Evolutionary conservation across 2,888 invertebrate genomes (phyloP), one percentile per base, ranked within the genome.

Genomic region (Epicampocera succincta): DNA sequence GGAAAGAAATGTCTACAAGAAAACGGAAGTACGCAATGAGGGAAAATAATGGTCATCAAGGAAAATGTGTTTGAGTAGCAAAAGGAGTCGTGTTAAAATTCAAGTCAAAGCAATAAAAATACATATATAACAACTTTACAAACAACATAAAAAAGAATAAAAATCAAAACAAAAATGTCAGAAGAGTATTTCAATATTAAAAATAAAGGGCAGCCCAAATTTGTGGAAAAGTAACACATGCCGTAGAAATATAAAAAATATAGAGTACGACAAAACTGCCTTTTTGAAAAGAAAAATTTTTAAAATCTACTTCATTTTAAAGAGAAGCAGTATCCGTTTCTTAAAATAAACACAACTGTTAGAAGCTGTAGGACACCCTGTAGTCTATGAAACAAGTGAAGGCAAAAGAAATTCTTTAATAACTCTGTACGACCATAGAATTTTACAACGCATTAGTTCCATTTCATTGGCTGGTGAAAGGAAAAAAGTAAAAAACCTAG

Each of bases 371-470:
- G 33, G 6, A 9, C 8, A 33, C 33, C 33, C 33, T 33, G 33
- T 33, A 1, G 1, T 33, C 33, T 6, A 17, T n/a, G n/a, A 40
- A 33, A 15, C 1, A 50, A 25, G 15, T 12, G 2, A 13, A 50
- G 12, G 11, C 15, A 52, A n/a, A n/a, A 56, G 40, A 33, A 56
- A 48, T 40, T n/a, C 46, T 9, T 84, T 84, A 84, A 81, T 81
- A 81, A 73, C 60, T 73, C 76, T 73, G 73, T 73, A 73, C 66
- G 79, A 78, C 79, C 81, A 81, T 81, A 81, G 81, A 79, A 75
- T 75, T 81, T 76, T 81, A 46, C 79, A 81, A 74, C 69, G 76
- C 84, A 84, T 84, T 79, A 76, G 81, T 75, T 69, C 63, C 81
- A 73, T 81, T 84, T 84, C 81, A 84, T 84, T 73, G 72, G 81